phyloP scores from a whole-genome alignment of 2,113 vertebrate genomes.

The Podarcis muralis region DNA sequence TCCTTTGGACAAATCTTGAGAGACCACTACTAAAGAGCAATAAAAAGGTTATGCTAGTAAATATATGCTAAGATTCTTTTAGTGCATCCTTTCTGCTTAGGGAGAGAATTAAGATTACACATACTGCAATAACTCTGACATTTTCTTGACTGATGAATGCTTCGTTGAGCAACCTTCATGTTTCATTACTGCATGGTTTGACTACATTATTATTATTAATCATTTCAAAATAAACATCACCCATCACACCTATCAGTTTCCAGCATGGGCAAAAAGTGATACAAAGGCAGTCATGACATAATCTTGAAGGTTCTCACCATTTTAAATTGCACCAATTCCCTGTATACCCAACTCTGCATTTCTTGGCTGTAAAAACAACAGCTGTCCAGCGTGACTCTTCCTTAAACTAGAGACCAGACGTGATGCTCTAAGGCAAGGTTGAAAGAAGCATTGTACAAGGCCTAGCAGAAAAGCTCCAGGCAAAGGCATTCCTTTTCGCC shows the following conservation, averaged over 20 bases:
- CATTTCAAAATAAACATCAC: neutral
- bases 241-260: neutral
- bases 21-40: neutral
- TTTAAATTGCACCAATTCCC: neutral
- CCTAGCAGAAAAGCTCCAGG: neutral
- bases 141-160: constrained; percentile 5
- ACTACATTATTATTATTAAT: neutral
- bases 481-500: too few species aligned
- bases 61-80: neutral
- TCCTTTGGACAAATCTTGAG: constrained; percentile 34
- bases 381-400: neutral
- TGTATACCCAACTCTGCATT: neutral
- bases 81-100: neutral
- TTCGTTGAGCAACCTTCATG: constrained; percentile 7
- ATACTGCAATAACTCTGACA: neutral
- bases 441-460: neutral
- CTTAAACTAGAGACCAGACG: neutral
- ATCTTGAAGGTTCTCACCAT: neutral
- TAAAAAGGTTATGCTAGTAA: neutral
- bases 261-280: neutral
- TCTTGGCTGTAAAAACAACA: neutral
- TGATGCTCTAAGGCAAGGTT: neutral
- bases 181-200: neutral
- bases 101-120: constrained; percentile 1
- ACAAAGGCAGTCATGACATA: neutral